These are phyloP conservation scores for Hippopotamyrus pictus DNA, from an alignment of 2,797 vertebrate genomes.

Conservation along the genomic window DNA sequence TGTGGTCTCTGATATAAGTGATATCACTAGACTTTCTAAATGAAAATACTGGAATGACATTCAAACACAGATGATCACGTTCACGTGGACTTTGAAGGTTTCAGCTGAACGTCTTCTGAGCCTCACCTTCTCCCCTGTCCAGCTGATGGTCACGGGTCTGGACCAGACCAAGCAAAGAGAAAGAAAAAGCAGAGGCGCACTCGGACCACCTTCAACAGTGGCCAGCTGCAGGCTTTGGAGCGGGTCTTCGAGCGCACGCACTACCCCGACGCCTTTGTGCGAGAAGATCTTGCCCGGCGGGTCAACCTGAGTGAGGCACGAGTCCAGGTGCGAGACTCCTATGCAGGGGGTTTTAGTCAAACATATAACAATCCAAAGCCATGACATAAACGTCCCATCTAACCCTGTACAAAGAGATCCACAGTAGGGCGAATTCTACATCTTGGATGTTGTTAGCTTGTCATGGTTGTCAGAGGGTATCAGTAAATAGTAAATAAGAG, in stretches of 20 bases:
- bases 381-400: background rate
- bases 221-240: constrained; percentile 72
- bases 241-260: constrained; percentile 72
- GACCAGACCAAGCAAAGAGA: constrained; percentile 49
- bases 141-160: constrained; percentile 59
- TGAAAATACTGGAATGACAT: background rate
- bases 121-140: background rate
- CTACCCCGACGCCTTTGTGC: constrained; percentile 69
- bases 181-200: constrained; percentile 74
- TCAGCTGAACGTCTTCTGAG: background rate
- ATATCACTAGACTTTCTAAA: background rate
- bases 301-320: constrained; percentile 73
- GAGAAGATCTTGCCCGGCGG: constrained; percentile 68
- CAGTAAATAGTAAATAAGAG: background rate
- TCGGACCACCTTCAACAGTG: constrained; percentile 74
- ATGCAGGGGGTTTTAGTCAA: background rate
- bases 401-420: background rate
- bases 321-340: constrained; percentile 61
- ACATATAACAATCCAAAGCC: background rate
- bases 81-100: background rate
- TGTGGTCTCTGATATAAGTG: background rate
- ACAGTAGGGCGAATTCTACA: background rate
- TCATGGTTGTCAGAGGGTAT: background rate
- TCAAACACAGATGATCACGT: background rate
- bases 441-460: background rate